Evolutionary conservation across 2,797 vertebrate genomes (phyloP), one percentile per base, ranked within the genome.

Genomic region (Erethizon dorsatum): DNA sequence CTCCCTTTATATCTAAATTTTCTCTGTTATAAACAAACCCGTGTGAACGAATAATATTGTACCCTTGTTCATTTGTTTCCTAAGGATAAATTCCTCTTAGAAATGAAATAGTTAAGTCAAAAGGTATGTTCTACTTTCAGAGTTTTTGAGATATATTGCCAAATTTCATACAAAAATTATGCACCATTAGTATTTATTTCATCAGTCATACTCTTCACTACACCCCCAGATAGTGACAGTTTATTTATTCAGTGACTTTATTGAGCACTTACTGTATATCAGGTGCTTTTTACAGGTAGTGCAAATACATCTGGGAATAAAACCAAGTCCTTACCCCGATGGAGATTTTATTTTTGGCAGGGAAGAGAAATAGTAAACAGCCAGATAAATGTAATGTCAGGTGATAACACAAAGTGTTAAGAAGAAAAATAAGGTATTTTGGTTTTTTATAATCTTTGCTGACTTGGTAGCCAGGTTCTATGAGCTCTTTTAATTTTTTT

Each of bases 61-160:
- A 45, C 37, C 45, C 20, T 84, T 83, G 24, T 95, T 95, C 57
- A 73, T 57, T 89, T 93, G n/a, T 92, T 90, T 91, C 28, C 88
- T 85, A 59, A 88, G 54, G 26, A 52, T 83, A 73, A 92, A 78
- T 59, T 94, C 65, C 41, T 92, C 31, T 79, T 91, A 83, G 33
- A 92, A 78, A 24, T 83, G 59, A 89, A 47, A 71, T 83, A 75
- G 54, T 18, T 28, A 31, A 87, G 41, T 92, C 50, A 52, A 83
- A 88, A 82, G 7, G 14, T 82, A 33, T 83, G 33, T 7, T 56
- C 50, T 31, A 7, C 50, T 54, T 54, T 52, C 18, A 88, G 15
- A 73, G 45, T 26, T 88, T 79, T 95, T 78, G 67, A 77, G 63
- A 37, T 69, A 45, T 65, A 65, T 61, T 86, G 67, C 56, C 80